Conservation (phyloP, 2,888 invertebrate genomes). For the Suillia variegata region DNA sequence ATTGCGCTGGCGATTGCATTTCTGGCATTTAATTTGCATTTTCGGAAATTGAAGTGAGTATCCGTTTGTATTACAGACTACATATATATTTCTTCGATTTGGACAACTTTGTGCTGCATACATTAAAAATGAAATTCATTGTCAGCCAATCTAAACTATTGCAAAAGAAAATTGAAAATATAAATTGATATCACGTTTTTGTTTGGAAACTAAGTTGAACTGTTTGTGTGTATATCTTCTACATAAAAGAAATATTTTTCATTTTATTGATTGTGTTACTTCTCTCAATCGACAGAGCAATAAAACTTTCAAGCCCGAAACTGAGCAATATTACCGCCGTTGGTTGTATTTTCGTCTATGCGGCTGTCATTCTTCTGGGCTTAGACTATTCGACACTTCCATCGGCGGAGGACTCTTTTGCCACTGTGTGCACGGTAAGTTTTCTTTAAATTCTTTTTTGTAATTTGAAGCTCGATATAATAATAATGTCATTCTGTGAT, state of each 20-base stretch:
- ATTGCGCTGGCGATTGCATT: slow-evolving; percentile 77
- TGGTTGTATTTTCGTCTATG: slow-evolving; percentile 89
- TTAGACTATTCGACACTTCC: slow-evolving; percentile 81
- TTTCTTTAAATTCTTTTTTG: background rate
- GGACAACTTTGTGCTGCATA: no score
- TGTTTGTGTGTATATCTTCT: no score
- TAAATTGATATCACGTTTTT: no score
- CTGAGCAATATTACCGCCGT: slow-evolving; percentile 90
- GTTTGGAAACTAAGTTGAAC: no score
- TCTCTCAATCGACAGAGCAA: slow-evolving; percentile 67
- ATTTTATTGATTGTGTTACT: no score
- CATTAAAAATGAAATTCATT: no score
- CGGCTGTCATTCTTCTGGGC: slow-evolving; percentile 83
- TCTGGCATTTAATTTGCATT: slow-evolving; percentile 81
- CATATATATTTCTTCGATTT: no score
- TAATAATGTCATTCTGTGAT: background rate
- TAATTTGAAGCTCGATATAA: background rate
- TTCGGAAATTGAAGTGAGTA: slow-evolving; percentile 78
- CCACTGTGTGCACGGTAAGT: slow-evolving; percentile 85
- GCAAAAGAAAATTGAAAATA: no score
- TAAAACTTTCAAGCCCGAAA: slow-evolving; percentile 90
- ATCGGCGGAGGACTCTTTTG: slow-evolving; percentile 72
- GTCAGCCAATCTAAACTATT: no score
- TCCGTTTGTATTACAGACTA: background rate
- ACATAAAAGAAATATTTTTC: background rate